Evolutionary conservation across 2,797 vertebrate genomes (phyloP).

Genomic region (Steatocranus sp.): DNA sequence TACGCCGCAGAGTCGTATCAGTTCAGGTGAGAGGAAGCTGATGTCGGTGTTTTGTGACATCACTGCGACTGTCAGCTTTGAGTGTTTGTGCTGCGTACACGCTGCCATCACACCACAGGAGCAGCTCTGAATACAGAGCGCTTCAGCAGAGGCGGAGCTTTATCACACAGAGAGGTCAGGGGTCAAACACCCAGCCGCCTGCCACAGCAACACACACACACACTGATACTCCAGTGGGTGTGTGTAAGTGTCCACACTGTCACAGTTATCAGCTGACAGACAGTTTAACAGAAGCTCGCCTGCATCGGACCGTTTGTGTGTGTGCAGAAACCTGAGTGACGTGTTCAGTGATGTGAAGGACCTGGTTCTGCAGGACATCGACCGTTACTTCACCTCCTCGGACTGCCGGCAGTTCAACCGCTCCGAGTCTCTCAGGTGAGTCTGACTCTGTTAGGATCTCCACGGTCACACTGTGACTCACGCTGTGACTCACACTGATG

Average conservation of each 20-base stretch:
- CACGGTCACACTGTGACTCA: rapidly evolving
- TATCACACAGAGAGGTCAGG: neutral
- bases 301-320: neutral
- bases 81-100: neutral
- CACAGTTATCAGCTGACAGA: too few species aligned
- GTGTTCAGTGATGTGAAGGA: conserved; percentile 81
- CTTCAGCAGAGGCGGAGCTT: neutral
- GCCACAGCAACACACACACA: too few species aligned
- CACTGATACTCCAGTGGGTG: neutral
- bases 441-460: neutral
- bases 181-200: neutral
- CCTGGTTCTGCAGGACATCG: conserved; percentile 83
- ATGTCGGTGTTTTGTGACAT: neutral
- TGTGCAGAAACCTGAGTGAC: conserved; percentile 78
- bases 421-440: conserved; percentile 87
- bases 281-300: neutral
- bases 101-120: neutral
- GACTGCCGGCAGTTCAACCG: conserved; percentile 90
- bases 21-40: conserved; percentile 64
- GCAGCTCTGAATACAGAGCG: neutral
- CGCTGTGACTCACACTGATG: rapidly evolving
- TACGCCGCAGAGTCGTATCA: conserved; percentile 48
- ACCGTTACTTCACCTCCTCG: conserved; percentile 82
- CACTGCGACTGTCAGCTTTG: neutral
- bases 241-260: neutral